A percentile compares a stretch with the other conserved stretches of the same genome.
Conservation (phyloP, 2,797 vertebrate genomes). For the Orestias chungarensis region DNA sequence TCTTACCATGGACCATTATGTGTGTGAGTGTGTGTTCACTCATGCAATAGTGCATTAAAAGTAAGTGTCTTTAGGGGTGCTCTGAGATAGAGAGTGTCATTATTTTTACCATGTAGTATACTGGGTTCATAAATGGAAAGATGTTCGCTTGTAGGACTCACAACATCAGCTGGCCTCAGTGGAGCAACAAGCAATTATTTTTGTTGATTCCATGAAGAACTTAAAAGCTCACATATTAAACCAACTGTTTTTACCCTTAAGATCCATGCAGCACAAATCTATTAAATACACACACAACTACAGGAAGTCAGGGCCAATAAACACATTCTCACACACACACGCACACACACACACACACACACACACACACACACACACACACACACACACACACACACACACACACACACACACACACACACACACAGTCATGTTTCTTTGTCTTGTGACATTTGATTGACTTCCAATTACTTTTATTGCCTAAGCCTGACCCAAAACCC, state of each 20-base stretch:
- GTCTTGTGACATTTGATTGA: no score
- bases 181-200: constrained; percentile 29
- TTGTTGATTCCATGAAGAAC: constrained; percentile 15
- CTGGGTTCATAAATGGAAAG: constrained; percentile 38
- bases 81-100: constrained; percentile 21
- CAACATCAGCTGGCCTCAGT: neutral
- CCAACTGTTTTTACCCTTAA: neutral
- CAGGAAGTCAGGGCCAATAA: no score
- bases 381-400: no score
- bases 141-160: neutral
- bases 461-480: no score
- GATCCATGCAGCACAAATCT: neutral
- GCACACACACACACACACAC: neutral
- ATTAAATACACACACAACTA: no score
- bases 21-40: constrained; percentile 30
- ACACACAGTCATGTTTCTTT: no score
- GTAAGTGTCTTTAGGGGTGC: constrained; percentile 32
- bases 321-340: neutral
- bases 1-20: constrained; percentile 45
- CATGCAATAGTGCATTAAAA: constrained; percentile 30
- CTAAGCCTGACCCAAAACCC: no score
- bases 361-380: no score
- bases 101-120: constrained; percentile 47
- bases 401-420: no score
- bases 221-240: constrained; percentile 16